Evolutionary conservation across 2,113 vertebrate genomes (phyloP), one percentile per base, ranked within the genome.

Genomic region (Cettia cetti): DNA sequence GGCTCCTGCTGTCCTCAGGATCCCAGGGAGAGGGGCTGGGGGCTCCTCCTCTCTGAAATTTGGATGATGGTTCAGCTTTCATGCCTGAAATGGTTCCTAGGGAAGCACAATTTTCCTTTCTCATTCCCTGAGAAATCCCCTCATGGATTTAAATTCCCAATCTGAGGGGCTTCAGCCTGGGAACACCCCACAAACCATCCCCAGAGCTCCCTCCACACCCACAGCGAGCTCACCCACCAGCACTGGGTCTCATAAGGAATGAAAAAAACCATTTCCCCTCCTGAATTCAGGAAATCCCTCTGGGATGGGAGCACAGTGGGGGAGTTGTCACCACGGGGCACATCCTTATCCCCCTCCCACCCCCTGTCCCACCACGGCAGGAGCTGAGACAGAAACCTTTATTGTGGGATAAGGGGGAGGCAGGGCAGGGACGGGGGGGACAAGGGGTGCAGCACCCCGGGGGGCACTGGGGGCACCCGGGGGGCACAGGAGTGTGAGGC

Each of bases 161-260:
- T 13, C 11, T 40, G 39, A 40, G 39, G 39, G 39, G 12, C 12
- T 12, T 40, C 28, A 31, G 31, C 9, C n/a, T 2, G 2, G 31
- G n/a, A 71, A 24, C 45, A 56, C 8, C 66, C 87, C 42, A 42
- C 28, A 74, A 23, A 45, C 22, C 40, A 10, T 3, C 33, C 52
- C 45, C 2, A 13, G 7, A 13, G 18, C 19, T 22, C 42, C 22
- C 39, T 26, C 47, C 19, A 7, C 1, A 1, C 35, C 64, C 6
- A 0, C 11, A 31, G 39, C 4, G 2, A 74, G 61, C 50, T 84
- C 18, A 0, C 8, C 19, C 0, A 1, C 18, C 54, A 40, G 44
- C 15, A 0, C 1, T 8, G 31, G 12, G 50, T 33, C 18, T 82
- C 10, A 7, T 3, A 35, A 47, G 13, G 7, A 5, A 31, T 42